These are phyloP conservation scores for Bellardia pandia DNA, from an alignment of 2,888 invertebrate species.

Conservation along the genomic window DNA sequence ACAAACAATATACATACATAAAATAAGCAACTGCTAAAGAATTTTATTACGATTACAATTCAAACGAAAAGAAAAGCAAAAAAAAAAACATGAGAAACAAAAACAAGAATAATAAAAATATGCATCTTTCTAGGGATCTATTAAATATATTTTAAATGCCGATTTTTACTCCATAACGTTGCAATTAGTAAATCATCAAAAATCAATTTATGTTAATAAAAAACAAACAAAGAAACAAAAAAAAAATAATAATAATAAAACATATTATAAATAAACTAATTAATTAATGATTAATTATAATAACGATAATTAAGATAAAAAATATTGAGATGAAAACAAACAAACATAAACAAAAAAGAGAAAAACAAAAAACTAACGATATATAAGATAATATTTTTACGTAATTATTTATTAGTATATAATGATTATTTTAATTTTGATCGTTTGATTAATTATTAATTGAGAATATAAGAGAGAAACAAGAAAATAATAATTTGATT, in stretches of 20 bases:
- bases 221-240: conserved; percentile 37
- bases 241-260: conserved; percentile 46
- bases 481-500: conserved; percentile 56
- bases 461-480: conserved; percentile 57
- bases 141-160: conserved; percentile 69
- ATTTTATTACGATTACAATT: conserved; percentile 65
- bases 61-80: conserved; percentile 1
- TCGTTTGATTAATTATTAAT: conserved; percentile 73
- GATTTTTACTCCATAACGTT: conserved; percentile 71
- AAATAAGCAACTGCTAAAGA: conserved; percentile 55
- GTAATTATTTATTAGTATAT: conserved; percentile 81
- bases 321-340: conserved; percentile 50
- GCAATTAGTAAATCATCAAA: conserved; percentile 65
- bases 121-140: conserved; percentile 67
- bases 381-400: conserved; percentile 78
- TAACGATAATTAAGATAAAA: conserved; percentile 72
- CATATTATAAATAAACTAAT: conserved; percentile 70
- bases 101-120: conserved; percentile 5
- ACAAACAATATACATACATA: conserved; percentile 34
- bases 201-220: conserved; percentile 62
- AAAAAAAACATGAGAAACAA: neutral
- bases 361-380: conserved; percentile 66
- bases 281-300: conserved; percentile 74
- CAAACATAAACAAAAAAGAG: conserved; percentile 48
- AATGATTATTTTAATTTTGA: conserved; percentile 76